Percentiles rank a stretch among this genome's conserved stretches.
Evolutionary conservation across 1,140 invertebrate species (phyloP).

Genomic region (Lepeophtheirus salmonis): DNA sequence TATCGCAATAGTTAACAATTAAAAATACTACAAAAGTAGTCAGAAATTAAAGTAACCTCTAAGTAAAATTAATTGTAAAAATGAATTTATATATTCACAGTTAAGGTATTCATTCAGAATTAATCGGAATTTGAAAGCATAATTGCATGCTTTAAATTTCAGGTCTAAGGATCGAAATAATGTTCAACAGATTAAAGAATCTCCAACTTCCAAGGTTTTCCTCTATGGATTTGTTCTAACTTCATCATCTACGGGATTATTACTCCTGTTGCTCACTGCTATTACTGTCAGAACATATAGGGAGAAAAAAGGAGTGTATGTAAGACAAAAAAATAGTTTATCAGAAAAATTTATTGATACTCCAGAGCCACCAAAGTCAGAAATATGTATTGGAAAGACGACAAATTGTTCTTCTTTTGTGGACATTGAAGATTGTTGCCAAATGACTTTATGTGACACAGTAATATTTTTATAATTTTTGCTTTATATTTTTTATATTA

Average conservation of each 20-base stretch:
- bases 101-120: too few relatives aligned
- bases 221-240: neutral
- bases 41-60: too few relatives aligned
- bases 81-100: too few relatives aligned
- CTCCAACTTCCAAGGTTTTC: neutral
- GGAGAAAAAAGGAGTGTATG: neutral
- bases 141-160: too few relatives aligned
- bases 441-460: constrained; percentile 24
- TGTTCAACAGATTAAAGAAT: neutral
- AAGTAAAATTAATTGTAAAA: too few relatives aligned
- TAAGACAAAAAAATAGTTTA: neutral
- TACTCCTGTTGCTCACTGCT: neutral
- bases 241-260: neutral
- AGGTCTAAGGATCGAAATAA: neutral
- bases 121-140: too few relatives aligned
- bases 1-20: too few relatives aligned
- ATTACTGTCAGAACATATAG: neutral
- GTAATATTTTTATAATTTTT: constrained; percentile 19
- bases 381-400: neutral
- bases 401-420: neutral
- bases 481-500: neutral
- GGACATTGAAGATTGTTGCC: constrained; percentile 23
- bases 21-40: too few relatives aligned
- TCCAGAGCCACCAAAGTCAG: neutral
- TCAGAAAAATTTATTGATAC: neutral